Evolutionary conservation across 2,113 vertebrate genomes (phyloP), one percentile per base, ranked within the genome.

Genomic region (Crotalus helleri): DNA sequence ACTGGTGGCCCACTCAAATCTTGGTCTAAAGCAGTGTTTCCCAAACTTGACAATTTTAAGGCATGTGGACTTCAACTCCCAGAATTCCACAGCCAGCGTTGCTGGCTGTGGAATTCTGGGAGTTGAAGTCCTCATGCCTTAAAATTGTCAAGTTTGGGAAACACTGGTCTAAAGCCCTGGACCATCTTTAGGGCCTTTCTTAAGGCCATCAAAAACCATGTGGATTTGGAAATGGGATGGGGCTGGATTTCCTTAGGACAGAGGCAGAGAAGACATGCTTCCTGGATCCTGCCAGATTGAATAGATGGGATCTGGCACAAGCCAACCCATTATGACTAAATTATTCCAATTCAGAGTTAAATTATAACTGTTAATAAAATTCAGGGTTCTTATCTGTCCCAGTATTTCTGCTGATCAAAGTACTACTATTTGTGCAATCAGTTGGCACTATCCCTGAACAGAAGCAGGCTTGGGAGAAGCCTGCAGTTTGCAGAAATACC

Each of bases 341-440:
- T 92, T 54, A 29, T 69, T 88, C 86, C 53, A 69, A 54, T 69
- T 54, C 85, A 92, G 39, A 88, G 91, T 92, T 92, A 88, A 88
- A 92, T 23, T 39, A 87, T 88, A 92, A 64, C 85, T 61, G 58
- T 59, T 61, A 33, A n/a, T 51, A 87, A 87, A 91, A 88, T 54
- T n/a, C 11, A 69, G 10, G 49, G 53, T 29, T 61, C 44, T 69
- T 69, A 69, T 69, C 91, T 74, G 69, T 53, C 24, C 26, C 1
- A 6, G 23, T 29, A 49, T 51, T 90, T 69, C 89, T 26, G 39
- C 49, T n/a, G 87, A n/a, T 13, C 87, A n/a, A 54, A 88, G 51
- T n/a, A n/a, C 29, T 15, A n/a, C 54, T 88, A 26, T 54, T 54
- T 54, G 29, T 54, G 87, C 53, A 54, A 81, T 81, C 74, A 9